A percentile compares a stretch with the other conserved stretches of the same genome.
These are phyloP conservation scores for Lithobates pipiens DNA, from an alignment of 2,797 vertebrate genomes.

Conservation along the genomic window DNA sequence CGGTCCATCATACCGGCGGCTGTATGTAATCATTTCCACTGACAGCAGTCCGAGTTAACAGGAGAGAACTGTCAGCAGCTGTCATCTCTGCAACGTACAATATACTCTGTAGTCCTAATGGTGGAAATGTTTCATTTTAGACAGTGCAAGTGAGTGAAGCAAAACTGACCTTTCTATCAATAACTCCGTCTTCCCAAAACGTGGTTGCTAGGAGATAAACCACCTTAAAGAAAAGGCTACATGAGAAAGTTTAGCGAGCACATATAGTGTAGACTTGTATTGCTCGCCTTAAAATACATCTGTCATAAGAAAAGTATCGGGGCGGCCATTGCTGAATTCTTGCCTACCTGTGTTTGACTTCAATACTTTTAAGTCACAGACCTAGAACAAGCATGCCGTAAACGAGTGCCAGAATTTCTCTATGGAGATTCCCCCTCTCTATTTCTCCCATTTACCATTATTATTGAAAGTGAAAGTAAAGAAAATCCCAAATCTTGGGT, in stretches of 20 bases:
- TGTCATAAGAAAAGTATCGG: no score
- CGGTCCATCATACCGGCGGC: conserved; percentile 13
- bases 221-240: background rate
- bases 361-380: no score
- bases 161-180: conserved; percentile 18
- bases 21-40: conserved; percentile 8
- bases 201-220: background rate
- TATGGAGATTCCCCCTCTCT: no score
- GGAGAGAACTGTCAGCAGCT: conserved; percentile 25
- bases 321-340: no score
- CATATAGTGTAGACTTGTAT: background rate
- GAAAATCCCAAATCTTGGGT: no score
- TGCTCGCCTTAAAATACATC: no score
- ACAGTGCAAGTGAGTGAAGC: background rate
- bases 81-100: background rate
- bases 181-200: background rate
- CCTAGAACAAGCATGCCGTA: no score
- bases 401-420: no score
- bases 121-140: conserved; percentile 9
- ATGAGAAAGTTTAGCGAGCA: background rate
- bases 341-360: no score
- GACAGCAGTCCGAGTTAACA: background rate
- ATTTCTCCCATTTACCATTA: no score
- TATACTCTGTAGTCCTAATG: background rate
- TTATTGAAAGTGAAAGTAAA: no score